Evolutionary conservation across 2,888 invertebrate species (phyloP).

Genomic region (Chrysolina americana): DNA sequence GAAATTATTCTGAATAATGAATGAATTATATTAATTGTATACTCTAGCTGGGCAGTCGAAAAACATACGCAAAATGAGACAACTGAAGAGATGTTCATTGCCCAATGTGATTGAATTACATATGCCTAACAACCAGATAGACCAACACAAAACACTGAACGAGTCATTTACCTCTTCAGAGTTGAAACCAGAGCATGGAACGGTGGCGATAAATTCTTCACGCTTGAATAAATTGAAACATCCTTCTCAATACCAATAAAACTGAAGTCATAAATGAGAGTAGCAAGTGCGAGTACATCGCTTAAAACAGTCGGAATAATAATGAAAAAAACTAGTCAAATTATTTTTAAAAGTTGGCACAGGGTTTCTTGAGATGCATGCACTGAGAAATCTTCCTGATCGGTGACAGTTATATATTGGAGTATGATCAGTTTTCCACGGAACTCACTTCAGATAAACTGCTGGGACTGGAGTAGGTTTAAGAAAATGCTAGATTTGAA

Average conservation of each 20-base stretch:
- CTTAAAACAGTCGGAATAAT: background rate
- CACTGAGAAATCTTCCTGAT: no score
- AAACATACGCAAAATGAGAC: background rate
- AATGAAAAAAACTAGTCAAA: background rate
- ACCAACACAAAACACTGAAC: background rate
- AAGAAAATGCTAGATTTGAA: no score
- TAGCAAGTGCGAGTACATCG: background rate
- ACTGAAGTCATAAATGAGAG: conserved; percentile 3
- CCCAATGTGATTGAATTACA: background rate
- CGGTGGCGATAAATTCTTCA: conserved; percentile 25
- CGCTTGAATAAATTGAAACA: conserved; percentile 48
- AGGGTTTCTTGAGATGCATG: no score
- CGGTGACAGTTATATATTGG: no score
- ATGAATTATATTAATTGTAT: no score
- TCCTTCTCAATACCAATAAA: conserved; percentile 52
- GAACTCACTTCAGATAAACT: no score
- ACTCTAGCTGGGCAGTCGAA: no score
- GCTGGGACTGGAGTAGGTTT: no score
- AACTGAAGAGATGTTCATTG: background rate
- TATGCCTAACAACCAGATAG: background rate
- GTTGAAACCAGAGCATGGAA: conserved; percentile 19
- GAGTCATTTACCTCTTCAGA: conserved; percentile 41
- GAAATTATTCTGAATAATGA: no score
- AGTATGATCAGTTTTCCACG: no score
- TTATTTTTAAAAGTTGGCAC: no score